A percentile compares a stretch with the other conserved stretches of the same genome.
phyloP scores from a whole-genome alignment of 2,113 vertebrate genomes.

The Mohoua ochrocephala region DNA sequence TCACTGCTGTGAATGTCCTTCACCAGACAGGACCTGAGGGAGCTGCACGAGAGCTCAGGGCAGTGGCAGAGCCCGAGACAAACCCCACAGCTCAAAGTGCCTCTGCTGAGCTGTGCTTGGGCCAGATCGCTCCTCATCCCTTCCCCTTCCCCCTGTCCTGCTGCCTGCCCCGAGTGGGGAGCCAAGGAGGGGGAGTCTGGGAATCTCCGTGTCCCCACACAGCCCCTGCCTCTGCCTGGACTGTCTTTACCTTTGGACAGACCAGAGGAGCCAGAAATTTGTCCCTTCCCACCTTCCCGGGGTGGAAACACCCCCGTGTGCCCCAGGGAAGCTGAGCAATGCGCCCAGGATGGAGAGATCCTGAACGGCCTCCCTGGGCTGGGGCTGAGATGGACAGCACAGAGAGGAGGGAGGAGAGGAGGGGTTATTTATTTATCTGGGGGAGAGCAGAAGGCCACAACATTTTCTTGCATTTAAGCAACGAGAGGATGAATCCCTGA shows the following conservation, averaged over 20 bases:
- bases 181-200: neutral
- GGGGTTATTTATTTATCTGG: neutral
- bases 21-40: neutral
- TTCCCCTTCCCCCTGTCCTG: neutral
- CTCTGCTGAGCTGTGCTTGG: neutral
- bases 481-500: neutral
- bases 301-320: neutral
- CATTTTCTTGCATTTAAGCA: neutral
- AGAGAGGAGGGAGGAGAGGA: neutral
- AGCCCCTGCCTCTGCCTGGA: neutral
- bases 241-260: fast-evolving
- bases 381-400: neutral
- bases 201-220: fast-evolving
- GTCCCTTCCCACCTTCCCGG: neutral
- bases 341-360: neutral
- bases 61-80: neutral
- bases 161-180: neutral
- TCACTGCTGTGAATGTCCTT: neutral
- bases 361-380: neutral
- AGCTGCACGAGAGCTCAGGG: neutral
- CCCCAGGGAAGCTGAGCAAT: neutral
- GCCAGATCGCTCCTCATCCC: neutral
- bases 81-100: fast-evolving
- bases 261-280: fast-evolving
- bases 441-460: neutral